A percentile compares a stretch with the other conserved stretches of the same genome.
Conservation (phyloP, 1,140 invertebrate species). For the Panagrolaimus sp. region DNA sequence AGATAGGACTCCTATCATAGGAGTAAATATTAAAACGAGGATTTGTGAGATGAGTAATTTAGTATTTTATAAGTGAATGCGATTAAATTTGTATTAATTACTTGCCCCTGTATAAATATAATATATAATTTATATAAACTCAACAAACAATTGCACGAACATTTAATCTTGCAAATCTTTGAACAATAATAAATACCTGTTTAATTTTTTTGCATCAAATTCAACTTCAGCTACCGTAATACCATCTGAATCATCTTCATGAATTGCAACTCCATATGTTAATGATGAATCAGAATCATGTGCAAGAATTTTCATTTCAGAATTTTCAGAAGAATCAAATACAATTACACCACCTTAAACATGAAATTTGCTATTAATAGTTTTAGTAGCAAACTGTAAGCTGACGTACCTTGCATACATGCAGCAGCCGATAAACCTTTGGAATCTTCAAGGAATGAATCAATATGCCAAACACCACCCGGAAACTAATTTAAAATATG, state of each 20-base stretch:
- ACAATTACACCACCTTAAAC: not conserved
- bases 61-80: too few relatives aligned
- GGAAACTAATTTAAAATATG: not conserved
- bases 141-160: too few relatives aligned
- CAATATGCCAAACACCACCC: conserved; percentile 6
- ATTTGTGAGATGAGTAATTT: too few relatives aligned
- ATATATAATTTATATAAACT: too few relatives aligned
- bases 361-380: too few relatives aligned
- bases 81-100: too few relatives aligned
- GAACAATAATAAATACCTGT: not conserved
- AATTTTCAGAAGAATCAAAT: not conserved
- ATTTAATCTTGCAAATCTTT: too few relatives aligned
- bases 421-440: not conserved
- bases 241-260: not conserved
- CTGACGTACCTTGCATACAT: conserved; percentile 14
- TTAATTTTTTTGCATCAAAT: not conserved
- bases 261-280: conserved; percentile 14
- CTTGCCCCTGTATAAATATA: too few relatives aligned
- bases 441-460: not conserved
- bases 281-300: not conserved
- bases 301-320: not conserved
- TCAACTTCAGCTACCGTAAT: not conserved
- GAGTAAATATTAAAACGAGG: too few relatives aligned
- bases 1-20: too few relatives aligned
- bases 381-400: too few relatives aligned